phyloP scores from a whole-genome alignment of 2,888 invertebrate genomes.

The Lasioglossum figueresi region DNA sequence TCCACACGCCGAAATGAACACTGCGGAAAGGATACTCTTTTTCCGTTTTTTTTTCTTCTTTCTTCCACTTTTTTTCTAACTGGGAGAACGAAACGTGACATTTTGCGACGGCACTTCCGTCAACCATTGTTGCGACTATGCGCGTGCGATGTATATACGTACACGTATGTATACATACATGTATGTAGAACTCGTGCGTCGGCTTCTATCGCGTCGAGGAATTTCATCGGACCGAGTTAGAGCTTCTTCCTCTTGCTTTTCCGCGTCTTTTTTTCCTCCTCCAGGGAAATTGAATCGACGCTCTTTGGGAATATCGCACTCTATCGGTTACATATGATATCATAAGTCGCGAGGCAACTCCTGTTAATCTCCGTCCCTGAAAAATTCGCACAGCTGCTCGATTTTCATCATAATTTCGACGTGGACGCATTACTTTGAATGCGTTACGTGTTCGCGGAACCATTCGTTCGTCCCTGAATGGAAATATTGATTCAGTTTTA shows the following conservation, averaged over 20 bases:
- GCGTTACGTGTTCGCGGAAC: too few relatives aligned
- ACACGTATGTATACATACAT: not conserved
- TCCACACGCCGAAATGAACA: conserved; percentile 22
- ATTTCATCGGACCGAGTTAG: conserved; percentile 26
- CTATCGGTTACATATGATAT: not conserved
- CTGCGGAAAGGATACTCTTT: conserved; percentile 11
- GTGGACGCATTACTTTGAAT: not conserved
- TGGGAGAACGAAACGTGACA: conserved; percentile 4
- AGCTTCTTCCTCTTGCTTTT: not conserved
- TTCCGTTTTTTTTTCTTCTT: not conserved
- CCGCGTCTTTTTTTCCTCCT: not conserved
- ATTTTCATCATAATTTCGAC: not conserved
- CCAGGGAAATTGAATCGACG: not conserved
- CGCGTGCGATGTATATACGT: not conserved
- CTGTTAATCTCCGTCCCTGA: not conserved
- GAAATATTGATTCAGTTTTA: not conserved
- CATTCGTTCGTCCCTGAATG: not conserved
- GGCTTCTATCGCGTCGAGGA: not conserved
- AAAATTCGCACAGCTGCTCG: not conserved
- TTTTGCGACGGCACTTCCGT: conserved; percentile 5
- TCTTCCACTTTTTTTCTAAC: not conserved
- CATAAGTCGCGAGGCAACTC: not conserved
- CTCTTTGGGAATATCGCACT: not conserved
- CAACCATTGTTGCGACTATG: not conserved
- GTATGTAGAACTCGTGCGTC: not conserved